These are phyloP conservation scores for Drosophila rufa DNA, from an alignment of 1,140 invertebrate species.

Conservation along the genomic window DNA sequence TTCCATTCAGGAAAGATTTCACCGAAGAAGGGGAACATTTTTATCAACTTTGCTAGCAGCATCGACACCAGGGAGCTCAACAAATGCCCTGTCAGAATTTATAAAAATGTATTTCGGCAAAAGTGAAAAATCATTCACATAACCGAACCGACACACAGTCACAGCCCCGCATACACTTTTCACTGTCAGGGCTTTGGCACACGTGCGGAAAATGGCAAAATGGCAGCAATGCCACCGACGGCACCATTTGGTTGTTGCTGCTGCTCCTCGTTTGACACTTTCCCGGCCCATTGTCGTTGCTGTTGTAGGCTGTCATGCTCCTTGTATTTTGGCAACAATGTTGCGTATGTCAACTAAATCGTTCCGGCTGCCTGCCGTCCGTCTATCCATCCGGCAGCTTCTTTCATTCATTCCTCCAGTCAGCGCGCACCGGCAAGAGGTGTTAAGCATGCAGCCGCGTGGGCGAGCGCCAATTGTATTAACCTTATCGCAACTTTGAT, in stretches of 20 bases:
- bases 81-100: conserved; percentile 75
- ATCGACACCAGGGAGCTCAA: conserved; percentile 41
- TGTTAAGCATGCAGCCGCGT: conserved; percentile 62
- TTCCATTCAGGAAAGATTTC: conserved; percentile 27
- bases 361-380: conserved; percentile 46
- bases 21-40: conserved; percentile 46
- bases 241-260: conserved; percentile 34
- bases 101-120: conserved; percentile 72
- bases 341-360: conserved; percentile 63
- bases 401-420: conserved; percentile 31
- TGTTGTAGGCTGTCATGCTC: conserved; percentile 66
- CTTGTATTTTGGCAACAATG: conserved; percentile 73
- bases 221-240: conserved; percentile 38
- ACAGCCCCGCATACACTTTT: conserved; percentile 55
- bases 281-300: conserved; percentile 39
- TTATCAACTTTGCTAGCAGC: conserved; percentile 56
- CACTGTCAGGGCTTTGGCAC: conserved; percentile 71
- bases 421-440: conserved; percentile 52
- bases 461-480: conserved; percentile 57
- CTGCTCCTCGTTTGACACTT: conserved; percentile 16
- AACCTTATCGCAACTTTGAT: conserved; percentile 72
- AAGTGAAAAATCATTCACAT: conserved; percentile 76
- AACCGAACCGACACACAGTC: conserved; percentile 48
- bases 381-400: conserved; percentile 24
- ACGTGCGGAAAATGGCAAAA: conserved; percentile 67